Percentiles rank a stretch among this genome's conserved stretches.
phyloP scores from a whole-genome alignment of 1,140 invertebrate genomes.

The Phymastichus coffea region DNA sequence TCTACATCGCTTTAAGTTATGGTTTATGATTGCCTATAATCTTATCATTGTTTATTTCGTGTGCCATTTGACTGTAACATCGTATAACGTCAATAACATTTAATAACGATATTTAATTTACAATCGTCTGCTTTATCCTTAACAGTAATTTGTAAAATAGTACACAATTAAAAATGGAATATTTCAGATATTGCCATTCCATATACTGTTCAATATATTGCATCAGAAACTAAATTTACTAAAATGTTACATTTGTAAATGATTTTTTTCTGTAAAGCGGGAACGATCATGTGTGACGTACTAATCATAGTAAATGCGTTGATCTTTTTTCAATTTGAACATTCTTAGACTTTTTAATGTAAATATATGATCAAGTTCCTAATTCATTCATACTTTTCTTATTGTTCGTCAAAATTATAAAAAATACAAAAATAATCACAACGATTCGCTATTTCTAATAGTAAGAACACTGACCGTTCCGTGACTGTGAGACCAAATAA shows the following conservation, averaged over 20 bases:
- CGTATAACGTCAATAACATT: too few species aligned
- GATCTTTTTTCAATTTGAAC: slow-evolving; percentile 7
- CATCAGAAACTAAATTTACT: slow-evolving; percentile 14
- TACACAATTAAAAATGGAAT: slow-evolving; percentile 12
- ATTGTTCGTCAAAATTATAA: slow-evolving; percentile 12
- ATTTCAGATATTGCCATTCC: slow-evolving; percentile 18
- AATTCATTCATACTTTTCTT: slow-evolving; percentile 15
- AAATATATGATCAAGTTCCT: slow-evolving; percentile 20
- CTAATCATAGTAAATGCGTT: slow-evolving; percentile 6
- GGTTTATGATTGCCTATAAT: slow-evolving; percentile 17
- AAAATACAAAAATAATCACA: slow-evolving; percentile 12
- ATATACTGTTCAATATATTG: slow-evolving; percentile 16
- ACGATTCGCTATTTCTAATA: slow-evolving; percentile 17
- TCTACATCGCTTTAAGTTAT: slow-evolving; percentile 4
- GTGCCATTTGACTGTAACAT: slow-evolving; percentile 14
- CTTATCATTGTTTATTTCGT: slow-evolving; percentile 8
- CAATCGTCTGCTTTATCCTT: slow-evolving; percentile 11
- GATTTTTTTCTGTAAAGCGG: slow-evolving; percentile 22
- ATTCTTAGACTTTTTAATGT: slow-evolving; percentile 15
- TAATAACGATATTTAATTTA: too few species aligned
- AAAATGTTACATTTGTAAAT: slow-evolving; percentile 14
- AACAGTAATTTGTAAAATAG: slow-evolving; percentile 9
- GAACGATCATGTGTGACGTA: slow-evolving; percentile 15
- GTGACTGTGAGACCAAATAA: slow-evolving; percentile 27
- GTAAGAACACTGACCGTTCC: slow-evolving; percentile 16